Percentiles rank a stretch among this genome's conserved stretches.
Evolutionary conservation across 2,113 vertebrate species (phyloP).

Genomic region (Pituophis catenifer): DNA sequence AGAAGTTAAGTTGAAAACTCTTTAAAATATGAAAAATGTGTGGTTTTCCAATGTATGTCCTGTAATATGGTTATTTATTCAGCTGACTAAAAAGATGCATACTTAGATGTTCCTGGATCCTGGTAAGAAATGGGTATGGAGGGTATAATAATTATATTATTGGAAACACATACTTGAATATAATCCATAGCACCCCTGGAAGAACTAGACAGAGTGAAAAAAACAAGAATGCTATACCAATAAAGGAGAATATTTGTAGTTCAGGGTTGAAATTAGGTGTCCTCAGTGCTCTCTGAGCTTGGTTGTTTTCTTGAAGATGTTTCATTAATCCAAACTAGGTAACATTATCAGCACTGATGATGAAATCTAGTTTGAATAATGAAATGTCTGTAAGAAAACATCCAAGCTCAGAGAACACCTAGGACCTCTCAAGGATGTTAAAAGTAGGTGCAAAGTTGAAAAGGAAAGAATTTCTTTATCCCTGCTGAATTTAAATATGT

Average conservation of each 20-base stretch:
- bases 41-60: accelerated
- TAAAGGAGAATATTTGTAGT: not conserved
- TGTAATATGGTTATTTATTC: not conserved
- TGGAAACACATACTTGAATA: not conserved
- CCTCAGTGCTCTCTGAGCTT: not conserved
- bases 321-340: not conserved
- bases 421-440: not conserved
- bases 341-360: not conserved
- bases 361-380: not conserved
- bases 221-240: not conserved
- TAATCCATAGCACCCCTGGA: not conserved
- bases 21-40: not conserved
- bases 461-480: not conserved
- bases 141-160: not conserved
- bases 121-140: not conserved
- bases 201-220: not conserved
- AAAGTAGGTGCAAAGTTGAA: not conserved
- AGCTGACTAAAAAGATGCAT: not conserved
- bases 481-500: not conserved
- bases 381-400: not conserved
- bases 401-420: not conserved
- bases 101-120: not conserved
- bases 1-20: not conserved
- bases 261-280: not conserved
- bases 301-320: not conserved